Percentiles rank a stretch among this genome's conserved stretches.
Conservation (phyloP, 2,797 vertebrate species). For the Tadarida brasiliensis region DNA sequence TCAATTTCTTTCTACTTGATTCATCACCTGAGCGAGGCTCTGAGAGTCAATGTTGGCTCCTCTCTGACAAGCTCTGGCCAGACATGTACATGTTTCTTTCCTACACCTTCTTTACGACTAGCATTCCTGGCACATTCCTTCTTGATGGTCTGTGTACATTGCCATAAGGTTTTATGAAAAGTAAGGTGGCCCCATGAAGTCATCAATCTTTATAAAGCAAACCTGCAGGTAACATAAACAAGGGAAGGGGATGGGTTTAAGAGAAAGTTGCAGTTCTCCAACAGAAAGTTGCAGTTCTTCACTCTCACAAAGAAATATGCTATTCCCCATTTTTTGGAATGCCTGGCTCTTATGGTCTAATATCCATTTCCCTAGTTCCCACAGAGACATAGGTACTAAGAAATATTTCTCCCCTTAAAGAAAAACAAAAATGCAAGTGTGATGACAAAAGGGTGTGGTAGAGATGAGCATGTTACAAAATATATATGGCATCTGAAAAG, state of each 20-base stretch:
- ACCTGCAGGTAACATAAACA: constrained; percentile 26
- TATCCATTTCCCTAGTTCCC: constrained; percentile 5
- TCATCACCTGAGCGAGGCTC: constrained; percentile 59
- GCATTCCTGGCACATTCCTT: constrained; percentile 44
- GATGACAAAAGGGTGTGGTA: constrained; percentile 10
- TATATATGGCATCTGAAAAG: not conserved
- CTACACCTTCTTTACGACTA: constrained; percentile 63
- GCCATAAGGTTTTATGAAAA: constrained; percentile 41
- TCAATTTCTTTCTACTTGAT: constrained; percentile 58
- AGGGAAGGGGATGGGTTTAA: not conserved
- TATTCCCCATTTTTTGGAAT: not conserved
- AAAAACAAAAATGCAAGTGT: constrained; percentile 20
- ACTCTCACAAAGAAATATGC: not conserved
- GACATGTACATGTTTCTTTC: constrained; percentile 62
- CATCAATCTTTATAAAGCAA: not conserved
- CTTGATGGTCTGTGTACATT: constrained; percentile 51
- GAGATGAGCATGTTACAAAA: constrained; percentile 21
- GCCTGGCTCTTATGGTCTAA: not conserved
- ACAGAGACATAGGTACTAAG: not conserved
- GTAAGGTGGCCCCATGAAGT: not conserved
- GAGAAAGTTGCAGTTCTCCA: not conserved
- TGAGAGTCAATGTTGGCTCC: constrained; percentile 59
- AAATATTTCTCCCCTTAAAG: constrained; percentile 56
- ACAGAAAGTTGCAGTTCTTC: constrained; percentile 10
- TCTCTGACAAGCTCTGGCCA: constrained; percentile 50